Conservation (phyloP, 2,797 vertebrate genomes). For the Coluber constrictor region DNA sequence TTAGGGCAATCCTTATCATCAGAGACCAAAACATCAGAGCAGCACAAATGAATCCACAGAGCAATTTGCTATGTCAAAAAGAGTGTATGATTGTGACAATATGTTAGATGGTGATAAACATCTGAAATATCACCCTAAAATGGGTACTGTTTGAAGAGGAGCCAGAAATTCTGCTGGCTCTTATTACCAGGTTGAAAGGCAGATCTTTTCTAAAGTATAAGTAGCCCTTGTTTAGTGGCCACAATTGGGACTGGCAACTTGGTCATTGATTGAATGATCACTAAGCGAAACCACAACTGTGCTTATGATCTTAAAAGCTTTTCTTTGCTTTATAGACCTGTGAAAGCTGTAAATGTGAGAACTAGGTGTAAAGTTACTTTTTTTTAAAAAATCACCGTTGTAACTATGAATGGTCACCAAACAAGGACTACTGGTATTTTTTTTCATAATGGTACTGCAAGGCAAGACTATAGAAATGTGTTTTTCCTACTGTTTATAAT, state of each 20-base stretch:
- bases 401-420: background rate
- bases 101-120: background rate
- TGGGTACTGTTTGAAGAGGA: background rate
- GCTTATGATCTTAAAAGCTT: background rate
- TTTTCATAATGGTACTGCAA: background rate
- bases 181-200: background rate
- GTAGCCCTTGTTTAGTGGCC: background rate
- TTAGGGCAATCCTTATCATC: background rate
- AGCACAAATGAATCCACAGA: background rate
- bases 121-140: background rate
- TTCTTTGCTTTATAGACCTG: background rate
- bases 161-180: background rate
- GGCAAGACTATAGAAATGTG: background rate
- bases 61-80: background rate
- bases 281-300: background rate
- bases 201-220: background rate
- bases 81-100: background rate
- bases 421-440: background rate
- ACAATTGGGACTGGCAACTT: background rate
- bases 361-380: background rate
- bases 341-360: background rate
- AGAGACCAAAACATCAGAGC: background rate
- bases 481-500: background rate
- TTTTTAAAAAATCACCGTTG: background rate
- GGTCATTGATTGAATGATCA: background rate